These are phyloP conservation scores for Rhinogobius similis DNA, from an alignment of 2,113 vertebrate species.

Conservation along the genomic window DNA sequence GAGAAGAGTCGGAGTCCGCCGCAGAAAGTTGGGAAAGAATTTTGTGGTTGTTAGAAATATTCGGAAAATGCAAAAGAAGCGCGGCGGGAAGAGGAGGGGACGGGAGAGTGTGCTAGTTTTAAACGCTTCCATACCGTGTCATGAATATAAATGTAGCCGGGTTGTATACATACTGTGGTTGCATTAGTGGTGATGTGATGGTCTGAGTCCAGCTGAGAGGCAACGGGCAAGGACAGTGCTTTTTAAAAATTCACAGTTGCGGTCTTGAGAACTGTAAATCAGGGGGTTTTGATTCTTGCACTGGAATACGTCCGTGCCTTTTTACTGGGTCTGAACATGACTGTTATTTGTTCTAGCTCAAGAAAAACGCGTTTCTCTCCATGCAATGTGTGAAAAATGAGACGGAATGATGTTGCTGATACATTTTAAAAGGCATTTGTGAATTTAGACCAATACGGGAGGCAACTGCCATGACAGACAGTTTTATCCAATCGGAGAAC, in stretches of 20 bases:
- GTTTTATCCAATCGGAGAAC: too few relatives aligned
- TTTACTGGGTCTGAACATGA: too few relatives aligned
- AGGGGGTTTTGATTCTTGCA: not conserved
- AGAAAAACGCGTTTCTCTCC: too few relatives aligned
- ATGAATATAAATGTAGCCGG: not conserved
- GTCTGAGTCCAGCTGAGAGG: not conserved
- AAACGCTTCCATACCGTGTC: conserved; percentile 23
- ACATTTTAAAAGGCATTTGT: too few relatives aligned
- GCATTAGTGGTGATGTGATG: conserved; percentile 7
- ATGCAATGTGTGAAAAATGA: too few relatives aligned
- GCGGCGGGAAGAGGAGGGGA: conserved; percentile 64
- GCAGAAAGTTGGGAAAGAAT: conserved; percentile 77
- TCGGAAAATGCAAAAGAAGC: conserved; percentile 76
- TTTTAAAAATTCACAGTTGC: not conserved
- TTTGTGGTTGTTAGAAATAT: conserved; percentile 78
- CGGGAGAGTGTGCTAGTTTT: not conserved
- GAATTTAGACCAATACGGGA: too few relatives aligned
- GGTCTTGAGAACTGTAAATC: not conserved
- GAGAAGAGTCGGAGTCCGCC: conserved; percentile 58
- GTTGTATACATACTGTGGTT: conserved; percentile 2
- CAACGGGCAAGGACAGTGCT: not conserved
- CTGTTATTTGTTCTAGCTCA: too few relatives aligned
- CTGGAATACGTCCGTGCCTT: not conserved
- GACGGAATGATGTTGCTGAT: too few relatives aligned
- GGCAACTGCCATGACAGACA: too few relatives aligned